These are phyloP conservation scores for Digitonthophagus gazella DNA, from an alignment of 2,888 invertebrate genomes.

Conservation along the genomic window DNA sequence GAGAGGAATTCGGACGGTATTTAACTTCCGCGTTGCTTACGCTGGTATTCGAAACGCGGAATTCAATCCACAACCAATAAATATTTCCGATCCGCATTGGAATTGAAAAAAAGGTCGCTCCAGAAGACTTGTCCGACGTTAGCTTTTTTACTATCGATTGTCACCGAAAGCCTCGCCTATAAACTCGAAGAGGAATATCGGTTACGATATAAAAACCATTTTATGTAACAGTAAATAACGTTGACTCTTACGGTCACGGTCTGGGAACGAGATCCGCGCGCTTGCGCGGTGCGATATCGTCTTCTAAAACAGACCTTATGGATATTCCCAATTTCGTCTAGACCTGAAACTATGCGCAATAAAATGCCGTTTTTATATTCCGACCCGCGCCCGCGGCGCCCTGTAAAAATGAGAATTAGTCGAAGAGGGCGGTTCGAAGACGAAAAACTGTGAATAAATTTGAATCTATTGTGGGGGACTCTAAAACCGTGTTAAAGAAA, in stretches of 20 bases:
- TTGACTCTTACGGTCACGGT: neutral
- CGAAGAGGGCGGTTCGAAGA: constrained; percentile 3
- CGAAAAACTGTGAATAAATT: constrained; percentile 14
- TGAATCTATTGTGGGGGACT: constrained; percentile 11
- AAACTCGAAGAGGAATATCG: neutral
- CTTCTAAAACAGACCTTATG: neutral
- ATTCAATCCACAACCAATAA: neutral
- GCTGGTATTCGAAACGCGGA: neutral
- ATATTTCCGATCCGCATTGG: neutral
- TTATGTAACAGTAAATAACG: neutral
- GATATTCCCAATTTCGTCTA: neutral
- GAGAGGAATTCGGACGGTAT: neutral
- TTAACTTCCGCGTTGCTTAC: neutral
- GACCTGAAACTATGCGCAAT: neutral
- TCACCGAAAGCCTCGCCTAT: neutral
- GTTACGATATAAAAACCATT: neutral
- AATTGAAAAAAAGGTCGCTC: neutral
- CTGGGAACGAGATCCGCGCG: neutral
- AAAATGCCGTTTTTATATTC: neutral
- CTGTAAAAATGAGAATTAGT: constrained; percentile 8
- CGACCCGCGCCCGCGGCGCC: neutral
- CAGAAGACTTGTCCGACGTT: neutral
- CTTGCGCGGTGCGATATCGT: neutral
- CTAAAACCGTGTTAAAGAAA: constrained; percentile 13
- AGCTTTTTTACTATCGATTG: neutral